Evolutionary conservation across 1,140 invertebrate species (phyloP).

Genomic region (Papilio dardanus): DNA sequence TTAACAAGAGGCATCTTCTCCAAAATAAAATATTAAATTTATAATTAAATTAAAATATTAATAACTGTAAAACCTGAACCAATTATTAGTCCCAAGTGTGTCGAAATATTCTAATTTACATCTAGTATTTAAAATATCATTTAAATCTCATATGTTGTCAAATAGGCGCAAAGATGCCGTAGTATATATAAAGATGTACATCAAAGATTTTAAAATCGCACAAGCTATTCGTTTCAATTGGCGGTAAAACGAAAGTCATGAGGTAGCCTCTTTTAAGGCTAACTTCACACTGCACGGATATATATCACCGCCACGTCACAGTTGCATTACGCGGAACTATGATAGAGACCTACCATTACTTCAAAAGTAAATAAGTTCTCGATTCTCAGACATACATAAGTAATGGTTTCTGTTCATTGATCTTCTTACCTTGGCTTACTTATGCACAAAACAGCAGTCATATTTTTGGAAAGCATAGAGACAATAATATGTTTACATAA

Average conservation of each 20-base stretch:
- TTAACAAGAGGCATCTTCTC: no score
- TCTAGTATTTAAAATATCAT: neutral
- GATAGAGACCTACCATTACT: neutral
- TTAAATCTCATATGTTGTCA: neutral
- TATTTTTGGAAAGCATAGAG: no score
- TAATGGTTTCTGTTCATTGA: neutral
- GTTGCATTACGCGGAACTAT: slow-evolving; percentile 11
- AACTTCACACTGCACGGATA: neutral
- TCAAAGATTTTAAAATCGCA: neutral
- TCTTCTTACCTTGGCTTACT: no score
- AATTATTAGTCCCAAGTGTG: neutral
- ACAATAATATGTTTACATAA: no score
- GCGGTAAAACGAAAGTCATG: slow-evolving; percentile 9
- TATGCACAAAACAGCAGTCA: no score
- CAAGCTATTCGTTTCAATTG: neutral
- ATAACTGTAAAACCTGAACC: no score
- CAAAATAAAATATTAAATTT: no score
- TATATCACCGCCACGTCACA: neutral
- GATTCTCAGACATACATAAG: neutral
- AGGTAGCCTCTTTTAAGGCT: neutral
- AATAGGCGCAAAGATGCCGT: neutral
- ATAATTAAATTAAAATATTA: no score
- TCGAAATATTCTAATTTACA: neutral
- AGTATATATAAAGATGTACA: neutral
- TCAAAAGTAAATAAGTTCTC: slow-evolving; percentile 14